Evolutionary conservation across 2,888 invertebrate genomes (phyloP).

Genomic region (Ichneumon xanthorius): DNA sequence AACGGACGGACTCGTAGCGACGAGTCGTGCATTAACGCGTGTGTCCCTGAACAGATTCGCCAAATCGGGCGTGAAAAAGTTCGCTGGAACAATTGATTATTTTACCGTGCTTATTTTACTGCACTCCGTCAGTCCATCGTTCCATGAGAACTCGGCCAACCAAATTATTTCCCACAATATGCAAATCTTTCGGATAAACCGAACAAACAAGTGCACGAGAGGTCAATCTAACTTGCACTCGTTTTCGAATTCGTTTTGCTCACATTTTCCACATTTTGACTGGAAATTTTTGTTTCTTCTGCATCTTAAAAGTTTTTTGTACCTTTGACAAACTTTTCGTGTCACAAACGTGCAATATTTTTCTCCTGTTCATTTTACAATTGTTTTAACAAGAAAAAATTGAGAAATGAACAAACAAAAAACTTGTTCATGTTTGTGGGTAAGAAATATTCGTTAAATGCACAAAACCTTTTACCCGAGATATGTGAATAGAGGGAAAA

Average conservation of each 20-base stretch:
- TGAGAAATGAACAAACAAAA: not conserved
- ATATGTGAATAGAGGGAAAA: slow-evolving; percentile 38
- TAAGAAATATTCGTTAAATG: slow-evolving; percentile 9
- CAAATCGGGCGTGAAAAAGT: not conserved
- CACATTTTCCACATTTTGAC: not conserved
- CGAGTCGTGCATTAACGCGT: not conserved
- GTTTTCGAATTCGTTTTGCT: too few relatives aligned
- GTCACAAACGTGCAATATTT: not conserved
- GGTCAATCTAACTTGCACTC: not conserved
- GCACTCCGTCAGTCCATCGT: not conserved
- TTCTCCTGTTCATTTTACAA: not conserved
- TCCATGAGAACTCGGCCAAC: not conserved
- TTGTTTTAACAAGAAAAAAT: not conserved
- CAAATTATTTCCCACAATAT: not conserved
- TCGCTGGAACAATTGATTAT: not conserved
- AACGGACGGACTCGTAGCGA: not conserved
- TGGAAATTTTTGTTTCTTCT: not conserved
- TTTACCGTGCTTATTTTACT: not conserved
- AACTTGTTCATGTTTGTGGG: slow-evolving; percentile 33
- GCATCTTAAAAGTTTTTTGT: not conserved
- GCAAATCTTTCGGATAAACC: not conserved
- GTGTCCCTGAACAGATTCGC: not conserved
- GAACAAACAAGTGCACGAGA: not conserved
- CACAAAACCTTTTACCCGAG: not conserved
- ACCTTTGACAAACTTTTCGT: not conserved